These are phyloP conservation scores for Spea bombifrons DNA, from an alignment of 2,113 vertebrate genomes.

Conservation along the genomic window DNA sequence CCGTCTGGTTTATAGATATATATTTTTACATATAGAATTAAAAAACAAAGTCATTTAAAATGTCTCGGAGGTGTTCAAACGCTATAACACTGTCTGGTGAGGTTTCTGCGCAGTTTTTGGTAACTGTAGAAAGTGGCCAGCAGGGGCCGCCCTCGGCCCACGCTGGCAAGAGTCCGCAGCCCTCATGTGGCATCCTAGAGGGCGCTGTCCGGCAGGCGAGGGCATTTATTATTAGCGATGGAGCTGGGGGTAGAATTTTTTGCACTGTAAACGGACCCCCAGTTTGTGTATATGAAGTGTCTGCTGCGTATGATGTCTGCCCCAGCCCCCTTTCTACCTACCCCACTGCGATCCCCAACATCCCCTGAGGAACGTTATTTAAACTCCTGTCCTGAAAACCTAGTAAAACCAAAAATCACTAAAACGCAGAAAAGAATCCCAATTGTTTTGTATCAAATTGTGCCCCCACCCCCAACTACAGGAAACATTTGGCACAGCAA, in stretches of 20 bases:
- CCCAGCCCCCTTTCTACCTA: neutral
- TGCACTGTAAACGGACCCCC: constrained; percentile 34
- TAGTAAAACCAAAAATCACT: too few species aligned
- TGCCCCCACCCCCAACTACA: constrained; percentile 2
- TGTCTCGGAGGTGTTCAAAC: constrained; percentile 39
- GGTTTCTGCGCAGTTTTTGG: constrained; percentile 30
- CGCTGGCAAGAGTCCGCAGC: neutral
- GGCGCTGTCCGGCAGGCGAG: neutral
- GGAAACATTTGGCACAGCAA: neutral
- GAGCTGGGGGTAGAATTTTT: neutral
- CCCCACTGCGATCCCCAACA: neutral
- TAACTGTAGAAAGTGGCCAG: constrained; percentile 14
- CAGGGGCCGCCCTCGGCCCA: too few species aligned
- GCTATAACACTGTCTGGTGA: constrained; percentile 42
- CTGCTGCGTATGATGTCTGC: neutral
- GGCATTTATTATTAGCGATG: neutral
- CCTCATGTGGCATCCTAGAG: neutral
- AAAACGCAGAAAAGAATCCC: neutral
- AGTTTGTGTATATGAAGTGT: neutral
- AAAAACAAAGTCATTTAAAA: constrained; percentile 40
- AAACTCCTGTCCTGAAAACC: too few species aligned
- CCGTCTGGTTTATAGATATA: constrained; percentile 16
- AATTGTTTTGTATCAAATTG: constrained; percentile 7
- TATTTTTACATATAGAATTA: constrained; percentile 29
- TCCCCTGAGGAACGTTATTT: neutral